Evolutionary conservation across 2,888 invertebrate species (phyloP).

Genomic region (Apomyelois bistriatella): DNA sequence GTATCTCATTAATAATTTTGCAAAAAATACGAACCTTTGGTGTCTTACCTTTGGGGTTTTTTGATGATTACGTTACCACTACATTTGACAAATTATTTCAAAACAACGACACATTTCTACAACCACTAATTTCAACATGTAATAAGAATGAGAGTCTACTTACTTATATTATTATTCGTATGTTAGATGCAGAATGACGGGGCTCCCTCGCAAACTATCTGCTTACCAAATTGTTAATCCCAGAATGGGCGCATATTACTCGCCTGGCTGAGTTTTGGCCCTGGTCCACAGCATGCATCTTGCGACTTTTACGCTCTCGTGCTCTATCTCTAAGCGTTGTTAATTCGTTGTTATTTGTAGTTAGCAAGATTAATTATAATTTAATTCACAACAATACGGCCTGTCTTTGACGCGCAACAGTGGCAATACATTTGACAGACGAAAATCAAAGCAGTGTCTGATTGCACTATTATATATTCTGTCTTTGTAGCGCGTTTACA

Average conservation of each 20-base stretch:
- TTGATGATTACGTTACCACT: too few species aligned
- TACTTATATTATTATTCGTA: too few species aligned
- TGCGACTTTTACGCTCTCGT: conserved; percentile 26
- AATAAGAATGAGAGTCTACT: too few species aligned
- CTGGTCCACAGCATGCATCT: conserved; percentile 56
- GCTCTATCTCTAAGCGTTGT: conserved; percentile 35
- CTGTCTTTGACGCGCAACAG: not conserved
- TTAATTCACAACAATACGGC: not conserved
- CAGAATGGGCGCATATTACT: conserved; percentile 43
- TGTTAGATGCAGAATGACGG: too few species aligned
- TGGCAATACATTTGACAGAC: not conserved
- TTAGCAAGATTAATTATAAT: conserved; percentile 34
- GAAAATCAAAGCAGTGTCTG: not conserved
- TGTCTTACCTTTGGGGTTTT: too few species aligned
- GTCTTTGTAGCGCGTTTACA: not conserved
- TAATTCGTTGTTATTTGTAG: conserved; percentile 66
- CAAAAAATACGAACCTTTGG: too few species aligned
- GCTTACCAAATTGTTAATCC: conserved; percentile 58
- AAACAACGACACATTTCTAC: too few species aligned
- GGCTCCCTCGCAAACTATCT: conserved; percentile 46
- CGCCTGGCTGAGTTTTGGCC: conserved; percentile 59
- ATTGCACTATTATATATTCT: too few species aligned
- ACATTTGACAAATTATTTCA: too few species aligned
- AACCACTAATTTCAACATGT: too few species aligned
- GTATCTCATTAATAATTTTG: too few species aligned